Conservation (phyloP, 2,888 invertebrate genomes). For the Zhengitettix transpicula region DNA sequence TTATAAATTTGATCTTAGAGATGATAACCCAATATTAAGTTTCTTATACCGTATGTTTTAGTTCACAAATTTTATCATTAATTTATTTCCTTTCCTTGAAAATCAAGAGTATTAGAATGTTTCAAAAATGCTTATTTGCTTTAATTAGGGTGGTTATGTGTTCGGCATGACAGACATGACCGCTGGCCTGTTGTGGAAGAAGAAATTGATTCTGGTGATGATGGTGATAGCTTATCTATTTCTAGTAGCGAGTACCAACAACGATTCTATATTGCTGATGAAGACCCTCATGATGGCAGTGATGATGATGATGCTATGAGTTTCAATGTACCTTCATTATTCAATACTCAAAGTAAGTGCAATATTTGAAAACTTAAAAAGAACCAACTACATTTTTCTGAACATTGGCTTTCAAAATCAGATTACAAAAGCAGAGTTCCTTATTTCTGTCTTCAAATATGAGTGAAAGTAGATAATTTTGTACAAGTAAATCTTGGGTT, state of each 20-base stretch:
- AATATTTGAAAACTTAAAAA: background rate
- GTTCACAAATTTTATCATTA: too few species aligned
- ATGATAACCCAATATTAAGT: too few species aligned
- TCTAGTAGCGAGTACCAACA: background rate
- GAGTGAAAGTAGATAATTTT: too few species aligned
- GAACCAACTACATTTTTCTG: background rate
- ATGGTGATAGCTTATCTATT: background rate
- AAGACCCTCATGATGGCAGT: background rate
- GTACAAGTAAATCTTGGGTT: too few species aligned
- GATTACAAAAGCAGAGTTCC: too few species aligned
- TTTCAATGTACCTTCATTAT: background rate
- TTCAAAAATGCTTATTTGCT: too few species aligned
- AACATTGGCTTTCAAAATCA: background rate
- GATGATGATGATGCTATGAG: background rate
- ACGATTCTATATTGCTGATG: background rate
- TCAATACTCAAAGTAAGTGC: too few species aligned
- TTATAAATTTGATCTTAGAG: too few species aligned
- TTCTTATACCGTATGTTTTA: too few species aligned
- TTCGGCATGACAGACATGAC: constrained; percentile 59
- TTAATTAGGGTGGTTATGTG: constrained; percentile 49
- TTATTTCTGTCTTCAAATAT: too few species aligned
- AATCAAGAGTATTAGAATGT: too few species aligned
- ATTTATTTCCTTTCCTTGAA: too few species aligned
- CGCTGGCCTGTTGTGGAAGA: constrained; percentile 59
- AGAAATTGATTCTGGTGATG: constrained; percentile 24